Conservation (phyloP, 2,888 invertebrate genomes). For the Hermodice carunculata region DNA sequence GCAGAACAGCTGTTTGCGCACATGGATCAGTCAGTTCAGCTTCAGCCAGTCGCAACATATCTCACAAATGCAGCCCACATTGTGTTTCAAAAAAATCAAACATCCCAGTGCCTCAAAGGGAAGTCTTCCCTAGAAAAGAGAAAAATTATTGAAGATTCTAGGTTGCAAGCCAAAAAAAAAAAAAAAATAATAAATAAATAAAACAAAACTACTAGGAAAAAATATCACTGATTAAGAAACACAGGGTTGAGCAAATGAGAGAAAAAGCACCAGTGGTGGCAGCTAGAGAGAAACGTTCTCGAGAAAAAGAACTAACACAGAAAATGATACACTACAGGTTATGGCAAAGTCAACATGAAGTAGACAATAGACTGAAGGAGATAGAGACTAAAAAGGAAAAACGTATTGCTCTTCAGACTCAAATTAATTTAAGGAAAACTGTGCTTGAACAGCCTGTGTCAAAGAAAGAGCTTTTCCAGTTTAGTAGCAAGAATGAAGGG, state of each 20-base stretch:
- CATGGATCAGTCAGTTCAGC: neutral
- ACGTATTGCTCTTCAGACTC: neutral
- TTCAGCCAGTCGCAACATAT: neutral
- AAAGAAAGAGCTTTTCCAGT: neutral
- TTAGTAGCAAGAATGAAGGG: neutral
- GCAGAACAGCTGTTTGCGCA: neutral
- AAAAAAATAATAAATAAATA: neutral
- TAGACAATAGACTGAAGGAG: neutral
- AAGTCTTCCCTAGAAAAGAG: too few species aligned
- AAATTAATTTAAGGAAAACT: neutral
- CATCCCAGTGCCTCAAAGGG: too few species aligned
- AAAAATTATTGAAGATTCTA: too few species aligned
- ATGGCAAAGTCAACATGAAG: neutral
- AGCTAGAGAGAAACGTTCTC: too few species aligned
- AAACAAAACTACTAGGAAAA: neutral
- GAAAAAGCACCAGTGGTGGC: too few species aligned
- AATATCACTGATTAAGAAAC: too few species aligned
- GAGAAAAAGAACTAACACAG: neutral
- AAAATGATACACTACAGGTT: neutral
- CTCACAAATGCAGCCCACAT: neutral
- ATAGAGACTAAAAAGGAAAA: neutral
- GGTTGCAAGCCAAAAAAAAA: neutral
- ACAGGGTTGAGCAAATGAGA: too few species aligned
- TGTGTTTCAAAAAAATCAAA: neutral
- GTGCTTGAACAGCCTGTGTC: neutral